These are phyloP conservation scores for Dicyrtoma fusca DNA, from an alignment of 2,888 invertebrate species.

Conservation along the genomic window DNA sequence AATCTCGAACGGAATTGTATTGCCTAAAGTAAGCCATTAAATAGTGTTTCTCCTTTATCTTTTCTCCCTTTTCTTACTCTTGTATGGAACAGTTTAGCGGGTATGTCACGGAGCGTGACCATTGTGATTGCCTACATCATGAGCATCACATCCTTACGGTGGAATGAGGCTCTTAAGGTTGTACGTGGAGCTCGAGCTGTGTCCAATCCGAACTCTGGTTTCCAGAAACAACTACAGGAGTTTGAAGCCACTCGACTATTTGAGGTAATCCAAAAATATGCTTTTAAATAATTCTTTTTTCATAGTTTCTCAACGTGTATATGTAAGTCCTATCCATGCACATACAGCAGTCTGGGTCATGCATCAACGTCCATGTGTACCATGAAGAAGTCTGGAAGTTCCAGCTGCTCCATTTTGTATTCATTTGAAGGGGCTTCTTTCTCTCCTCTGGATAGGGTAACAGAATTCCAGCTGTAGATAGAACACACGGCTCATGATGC, in stretches of 20 bases:
- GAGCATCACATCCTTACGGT: slow-evolving; percentile 85
- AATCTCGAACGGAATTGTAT: slow-evolving; percentile 25
- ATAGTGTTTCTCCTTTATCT: slow-evolving; percentile 10
- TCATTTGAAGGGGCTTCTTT: slow-evolving; percentile 3
- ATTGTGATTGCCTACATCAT: slow-evolving; percentile 95
- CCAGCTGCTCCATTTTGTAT: slow-evolving; percentile 21
- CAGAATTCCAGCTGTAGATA: too few species aligned
- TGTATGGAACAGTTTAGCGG: slow-evolving; percentile 73
- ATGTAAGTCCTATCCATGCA: too few species aligned
- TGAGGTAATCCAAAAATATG: slow-evolving; percentile 66
- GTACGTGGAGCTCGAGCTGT: slow-evolving; percentile 88
- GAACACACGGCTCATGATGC: too few species aligned
- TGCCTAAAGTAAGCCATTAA: slow-evolving; percentile 25
- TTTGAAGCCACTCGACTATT: slow-evolving; percentile 78
- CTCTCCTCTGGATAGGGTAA: not conserved
- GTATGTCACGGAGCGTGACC: slow-evolving; percentile 95
- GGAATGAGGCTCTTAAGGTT: slow-evolving; percentile 92
- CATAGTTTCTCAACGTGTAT: not conserved
- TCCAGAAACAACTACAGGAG: slow-evolving; percentile 90
- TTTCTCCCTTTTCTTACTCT: not conserved
- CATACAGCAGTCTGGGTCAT: too few species aligned
- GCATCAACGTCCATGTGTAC: too few species aligned
- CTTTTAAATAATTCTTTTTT: slow-evolving; percentile 2
- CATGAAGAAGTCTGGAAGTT: not conserved
- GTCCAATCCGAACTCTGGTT: slow-evolving; percentile 95